phyloP scores from a whole-genome alignment of 1,140 invertebrate genomes.

The Ips typographus region DNA sequence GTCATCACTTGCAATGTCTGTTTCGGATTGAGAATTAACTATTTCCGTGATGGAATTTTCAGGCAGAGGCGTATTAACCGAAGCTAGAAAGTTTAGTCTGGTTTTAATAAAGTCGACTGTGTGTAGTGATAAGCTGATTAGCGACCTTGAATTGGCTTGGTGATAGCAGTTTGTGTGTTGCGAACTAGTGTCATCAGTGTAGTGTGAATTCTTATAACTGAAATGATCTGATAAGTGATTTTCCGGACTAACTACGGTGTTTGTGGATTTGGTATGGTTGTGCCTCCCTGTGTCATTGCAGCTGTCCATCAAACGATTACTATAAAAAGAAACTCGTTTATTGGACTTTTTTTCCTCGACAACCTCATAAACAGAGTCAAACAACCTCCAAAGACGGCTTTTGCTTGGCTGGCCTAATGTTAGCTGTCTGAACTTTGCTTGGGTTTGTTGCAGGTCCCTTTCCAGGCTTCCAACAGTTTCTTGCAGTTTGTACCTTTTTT shows the following conservation, averaged over 20 bases:
- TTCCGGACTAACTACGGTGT: no score
- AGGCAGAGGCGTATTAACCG: conserved; percentile 22
- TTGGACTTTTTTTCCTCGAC: conserved; percentile 17
- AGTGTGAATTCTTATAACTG: no score
- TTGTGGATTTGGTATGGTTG: neutral
- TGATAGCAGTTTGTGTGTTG: conserved; percentile 10
- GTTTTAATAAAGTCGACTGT: conserved; percentile 36
- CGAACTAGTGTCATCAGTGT: neutral
- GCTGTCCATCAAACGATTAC: conserved; percentile 11
- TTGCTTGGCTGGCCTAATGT: neutral
- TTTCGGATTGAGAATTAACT: neutral
- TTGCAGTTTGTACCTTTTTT: conserved; percentile 48
- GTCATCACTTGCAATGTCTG: conserved; percentile 9
- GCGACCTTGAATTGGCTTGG: conserved; percentile 26
- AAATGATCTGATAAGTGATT: no score
- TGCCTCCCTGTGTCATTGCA: neutral
- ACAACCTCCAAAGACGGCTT: neutral
- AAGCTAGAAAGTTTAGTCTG: conserved; percentile 30
- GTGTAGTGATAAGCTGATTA: conserved; percentile 34
- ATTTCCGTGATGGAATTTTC: neutral
- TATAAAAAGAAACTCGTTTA: conserved; percentile 22
- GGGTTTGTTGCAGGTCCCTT: conserved; percentile 44
- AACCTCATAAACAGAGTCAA: conserved; percentile 18
- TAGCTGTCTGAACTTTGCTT: conserved; percentile 40
- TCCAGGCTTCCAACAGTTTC: conserved; percentile 45